Conservation (phyloP, 2,113 vertebrate genomes). For the Dasyurus viverrinus region DNA sequence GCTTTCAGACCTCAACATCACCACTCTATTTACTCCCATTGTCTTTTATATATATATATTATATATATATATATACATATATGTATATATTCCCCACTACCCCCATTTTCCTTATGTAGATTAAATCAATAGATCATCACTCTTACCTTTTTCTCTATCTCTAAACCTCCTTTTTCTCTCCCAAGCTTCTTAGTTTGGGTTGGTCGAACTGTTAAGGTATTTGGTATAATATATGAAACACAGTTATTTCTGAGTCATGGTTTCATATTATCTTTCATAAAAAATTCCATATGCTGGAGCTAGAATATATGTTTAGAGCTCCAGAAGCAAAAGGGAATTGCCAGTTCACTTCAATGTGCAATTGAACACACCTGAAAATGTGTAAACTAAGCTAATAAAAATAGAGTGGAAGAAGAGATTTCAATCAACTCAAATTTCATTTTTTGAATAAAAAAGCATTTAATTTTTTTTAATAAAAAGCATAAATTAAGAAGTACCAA, state of each 20-base stretch:
- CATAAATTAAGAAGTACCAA: background rate
- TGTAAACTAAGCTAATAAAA: background rate
- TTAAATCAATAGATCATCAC: background rate
- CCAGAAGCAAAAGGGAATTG: background rate
- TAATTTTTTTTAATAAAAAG: background rate
- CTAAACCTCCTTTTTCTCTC: background rate
- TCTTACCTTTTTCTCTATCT: background rate
- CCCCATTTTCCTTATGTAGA: background rate
- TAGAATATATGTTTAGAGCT: background rate
- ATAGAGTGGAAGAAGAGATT: background rate
- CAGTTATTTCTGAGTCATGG: background rate
- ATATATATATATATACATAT: no score
- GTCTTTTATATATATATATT: no score
- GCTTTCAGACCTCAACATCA: background rate
- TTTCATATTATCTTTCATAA: background rate
- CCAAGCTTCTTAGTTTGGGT: background rate
- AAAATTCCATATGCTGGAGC: background rate
- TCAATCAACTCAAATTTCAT: background rate
- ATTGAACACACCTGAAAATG: background rate
- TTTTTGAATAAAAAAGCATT: background rate
- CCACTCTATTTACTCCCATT: background rate
- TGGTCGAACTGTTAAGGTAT: background rate
- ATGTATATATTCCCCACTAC: no score
- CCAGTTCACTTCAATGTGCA: background rate
- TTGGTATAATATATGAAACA: background rate